Evolutionary conservation across 2,888 invertebrate genomes (phyloP).

Genomic region (Orgyia antiqua): DNA sequence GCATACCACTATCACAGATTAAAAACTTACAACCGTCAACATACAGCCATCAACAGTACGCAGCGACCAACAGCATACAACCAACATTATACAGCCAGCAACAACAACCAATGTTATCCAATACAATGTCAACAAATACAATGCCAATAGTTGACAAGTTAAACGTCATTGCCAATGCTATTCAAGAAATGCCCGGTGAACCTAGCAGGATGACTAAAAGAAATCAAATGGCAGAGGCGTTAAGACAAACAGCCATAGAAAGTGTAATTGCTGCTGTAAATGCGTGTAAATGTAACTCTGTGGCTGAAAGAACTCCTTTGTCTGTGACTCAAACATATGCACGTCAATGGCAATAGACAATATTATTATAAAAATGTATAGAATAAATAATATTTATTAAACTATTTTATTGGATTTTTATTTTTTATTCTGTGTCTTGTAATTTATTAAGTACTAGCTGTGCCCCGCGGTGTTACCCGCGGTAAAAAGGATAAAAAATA

Average conservation of each 20-base stretch:
- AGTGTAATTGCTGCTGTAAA: conserved; percentile 35
- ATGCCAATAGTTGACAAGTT: conserved; percentile 28
- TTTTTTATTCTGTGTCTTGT: too few relatives aligned
- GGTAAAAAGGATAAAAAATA: too few relatives aligned
- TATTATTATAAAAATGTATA: too few relatives aligned
- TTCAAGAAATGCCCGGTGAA: conserved; percentile 28
- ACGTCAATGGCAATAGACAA: conserved; percentile 3
- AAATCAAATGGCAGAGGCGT: conserved; percentile 32
- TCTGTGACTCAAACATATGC: conserved; percentile 6
- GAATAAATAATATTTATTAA: too few relatives aligned
- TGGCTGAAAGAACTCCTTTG: conserved; percentile 9
- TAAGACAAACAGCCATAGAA: conserved; percentile 37
- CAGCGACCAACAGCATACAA: conserved; percentile 3
- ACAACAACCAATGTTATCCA: conserved; percentile 5
- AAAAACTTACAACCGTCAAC: conserved; percentile 1
- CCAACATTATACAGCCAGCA: conserved; percentile 2
- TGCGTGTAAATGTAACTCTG: conserved; percentile 15
- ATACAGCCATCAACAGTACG: conserved; percentile 6
- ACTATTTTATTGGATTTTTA: too few relatives aligned
- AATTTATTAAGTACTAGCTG: too few relatives aligned
- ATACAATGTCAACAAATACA: conserved; percentile 14
- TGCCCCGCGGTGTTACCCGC: too few relatives aligned
- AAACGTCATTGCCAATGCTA: conserved; percentile 23
- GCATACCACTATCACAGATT: conserved; percentile 8
- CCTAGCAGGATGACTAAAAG: conserved; percentile 18